Base-by-base conservation (phyloP, 2,888 invertebrate genomes). In the Brenthis ino region DNA sequence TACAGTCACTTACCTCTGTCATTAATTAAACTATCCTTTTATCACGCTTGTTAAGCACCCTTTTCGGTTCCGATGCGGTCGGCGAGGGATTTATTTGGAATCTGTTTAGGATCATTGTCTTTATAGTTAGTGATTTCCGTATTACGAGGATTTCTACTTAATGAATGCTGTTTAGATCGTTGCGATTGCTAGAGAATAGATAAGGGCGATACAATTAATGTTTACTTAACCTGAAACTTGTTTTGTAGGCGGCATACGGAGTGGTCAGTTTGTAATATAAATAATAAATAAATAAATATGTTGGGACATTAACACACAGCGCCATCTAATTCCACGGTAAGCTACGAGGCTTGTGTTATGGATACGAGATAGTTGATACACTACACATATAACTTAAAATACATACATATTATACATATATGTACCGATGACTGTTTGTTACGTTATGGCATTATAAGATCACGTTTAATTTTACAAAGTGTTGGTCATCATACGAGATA, bases 51-150 rank as follows among this genome's bases (percentile, higher is more conserved):
- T 70, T 70, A 72, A 69, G 67, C 72, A 72, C 70, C 72, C 72
- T 68, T 55, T 65, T 61, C 47, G 70, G 72, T 65, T 65, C 65
- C 65, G 65, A 53, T 72, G 72, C 63, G 70, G 72, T 70, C 67
- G 57, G 64, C 28, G 55, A 65, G 70, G 71, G 72, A 71, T 73
- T 74, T 74, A 72, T 73, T 68, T 63, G 68, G 67, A 74, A 73
- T 73, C 73, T 67, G 69, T 70, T 72, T 73, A 73, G 73, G 61
- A 72, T 68, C 73, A 73, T 74, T 72, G 73, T 74, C 73, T 73
- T 74, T 71, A 67, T 69, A 67, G 73, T 72, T 70, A 72, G 70
- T 70, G 70, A 72, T 70, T 70, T 70, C 70, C 72, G 67, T 57
- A 66, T 72, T 70, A 67, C 72, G 67, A 66, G 72, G 73, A 72